Evolutionary conservation across 1,140 invertebrate species (phyloP), one percentile per base, ranked within the genome.

Genomic region (Ceratina australensis): DNA sequence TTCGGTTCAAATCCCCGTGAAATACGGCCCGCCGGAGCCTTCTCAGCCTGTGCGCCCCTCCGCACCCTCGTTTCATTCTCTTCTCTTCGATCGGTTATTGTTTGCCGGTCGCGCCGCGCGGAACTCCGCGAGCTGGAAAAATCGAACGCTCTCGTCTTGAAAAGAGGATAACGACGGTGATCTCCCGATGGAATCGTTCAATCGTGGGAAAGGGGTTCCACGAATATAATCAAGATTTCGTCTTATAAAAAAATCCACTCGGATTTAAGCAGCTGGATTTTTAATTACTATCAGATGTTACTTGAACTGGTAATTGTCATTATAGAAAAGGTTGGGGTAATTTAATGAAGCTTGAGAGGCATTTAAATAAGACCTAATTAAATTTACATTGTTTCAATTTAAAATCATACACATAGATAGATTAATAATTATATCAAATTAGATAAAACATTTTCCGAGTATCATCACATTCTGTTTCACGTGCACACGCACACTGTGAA

Each of bases 1-100:
- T 91, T 92, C 87, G 87, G 87, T 81, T 87, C 89, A 92, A 92
- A 92, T 92, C 92, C 89, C 91, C 92, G 91, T 91, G 87, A 92
- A 92, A 91, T 92, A 88, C 88, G 72, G 80, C 65, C 80, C 67
- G 64, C 28, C 18, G 26, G 26, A 52, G 47, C 60, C 33, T 52
- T 54, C n/a, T 61, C 69, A 47, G 16, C 13, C 49, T 42, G 10
- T 42, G 33, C 10, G 33, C 57, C n/a, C n/a, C 42, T 13, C 24
- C n/a, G 2, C n/a, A 78, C 84, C 59, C 78, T 75, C 74, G 66
- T 68, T 33, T 68, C 50, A 1, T 18, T 66, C 65, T 24, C 59
- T 79, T 71, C 47, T 74, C 80, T 74, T 63, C 85, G 78, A 88
- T 90, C 79, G 63, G 54, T 76, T 68, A 85, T 89, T 87, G 87